These are phyloP conservation scores for Drosophila rufa DNA, from an alignment of 1,140 invertebrate species.

Conservation along the genomic window DNA sequence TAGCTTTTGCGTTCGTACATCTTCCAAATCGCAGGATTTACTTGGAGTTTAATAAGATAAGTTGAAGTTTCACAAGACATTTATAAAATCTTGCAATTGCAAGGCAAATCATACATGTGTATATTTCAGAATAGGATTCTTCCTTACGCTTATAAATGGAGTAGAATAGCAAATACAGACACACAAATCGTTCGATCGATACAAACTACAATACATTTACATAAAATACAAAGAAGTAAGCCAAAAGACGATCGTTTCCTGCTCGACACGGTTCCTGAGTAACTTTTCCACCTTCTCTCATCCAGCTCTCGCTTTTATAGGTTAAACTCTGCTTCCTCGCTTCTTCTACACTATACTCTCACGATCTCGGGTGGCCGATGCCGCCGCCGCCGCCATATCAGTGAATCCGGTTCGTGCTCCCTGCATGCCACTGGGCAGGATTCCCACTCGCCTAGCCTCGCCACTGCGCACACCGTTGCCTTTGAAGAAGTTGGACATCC, in stretches of 20 bases:
- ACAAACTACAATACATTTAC: conserved; percentile 66
- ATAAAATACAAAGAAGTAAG: conserved; percentile 72
- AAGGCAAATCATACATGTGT: conserved; percentile 7
- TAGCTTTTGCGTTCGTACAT: conserved; percentile 19
- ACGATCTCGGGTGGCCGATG: conserved; percentile 71
- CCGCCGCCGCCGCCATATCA: conserved; percentile 61
- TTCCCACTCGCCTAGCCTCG: conserved; percentile 67
- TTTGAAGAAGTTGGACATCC: conserved; percentile 67
- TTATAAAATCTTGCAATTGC: conserved; percentile 6
- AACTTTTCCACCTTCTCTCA: conserved; percentile 54
- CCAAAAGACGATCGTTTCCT: conserved; percentile 72
- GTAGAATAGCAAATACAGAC: conserved; percentile 50
- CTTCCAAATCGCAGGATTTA: conserved; percentile 19
- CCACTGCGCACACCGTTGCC: conserved; percentile 57
- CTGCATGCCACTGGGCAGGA: conserved; percentile 66
- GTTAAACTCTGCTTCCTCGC: conserved; percentile 16
- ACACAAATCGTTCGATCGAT: conserved; percentile 64
- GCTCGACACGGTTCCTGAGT: conserved; percentile 79
- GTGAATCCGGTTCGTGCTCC: conserved; percentile 68
- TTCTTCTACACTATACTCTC: conserved; percentile 82
- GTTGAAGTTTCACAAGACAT: conserved; percentile 8
- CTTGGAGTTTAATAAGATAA: neutral
- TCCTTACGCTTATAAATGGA: conserved; percentile 15
- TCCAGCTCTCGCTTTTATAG: conserved; percentile 12
- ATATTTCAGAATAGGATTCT: conserved; percentile 24